Percentiles rank a stretch among this genome's conserved stretches.
Evolutionary conservation across 2,888 invertebrate species (phyloP).

Genomic region (Philaethria dido): DNA sequence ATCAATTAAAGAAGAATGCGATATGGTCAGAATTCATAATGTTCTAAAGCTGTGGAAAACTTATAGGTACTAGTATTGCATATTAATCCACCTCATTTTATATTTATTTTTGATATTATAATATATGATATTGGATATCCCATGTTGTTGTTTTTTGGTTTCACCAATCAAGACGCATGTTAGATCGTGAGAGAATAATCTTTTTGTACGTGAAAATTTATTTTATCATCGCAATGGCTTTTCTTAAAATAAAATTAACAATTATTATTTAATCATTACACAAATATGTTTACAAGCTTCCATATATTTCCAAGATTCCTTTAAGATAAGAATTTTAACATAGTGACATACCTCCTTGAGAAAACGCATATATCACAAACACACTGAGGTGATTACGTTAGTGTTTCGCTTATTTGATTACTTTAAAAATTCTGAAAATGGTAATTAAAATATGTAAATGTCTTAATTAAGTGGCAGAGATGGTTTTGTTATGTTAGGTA

Average conservation of each 20-base stretch:
- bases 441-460: conserved; percentile 8
- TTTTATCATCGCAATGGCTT: no score
- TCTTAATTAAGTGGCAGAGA: neutral
- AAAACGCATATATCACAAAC: neutral
- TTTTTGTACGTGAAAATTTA: no score
- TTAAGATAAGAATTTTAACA: conserved; percentile 1
- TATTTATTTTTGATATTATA: neutral
- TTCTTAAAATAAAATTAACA: no score
- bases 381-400: neutral
- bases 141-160: no score
- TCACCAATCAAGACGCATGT: no score
- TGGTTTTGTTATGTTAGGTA: conserved; percentile 8
- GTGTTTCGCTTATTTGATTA: conserved; percentile 10
- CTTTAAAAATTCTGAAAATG: neutral
- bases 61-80: neutral
- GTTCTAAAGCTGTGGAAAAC: neutral
- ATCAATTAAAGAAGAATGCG: conserved; percentile 20
- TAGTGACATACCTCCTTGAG: conserved; percentile 6
- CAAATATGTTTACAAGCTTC: neutral
- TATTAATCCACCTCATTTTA: neutral
- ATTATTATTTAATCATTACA: neutral
- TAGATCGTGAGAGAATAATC: no score
- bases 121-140: no score
- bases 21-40: conserved; percentile 17
- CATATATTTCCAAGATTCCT: neutral